phyloP scores from a whole-genome alignment of 2,113 vertebrate species.

The Choloepus hoffmanni region DNA sequence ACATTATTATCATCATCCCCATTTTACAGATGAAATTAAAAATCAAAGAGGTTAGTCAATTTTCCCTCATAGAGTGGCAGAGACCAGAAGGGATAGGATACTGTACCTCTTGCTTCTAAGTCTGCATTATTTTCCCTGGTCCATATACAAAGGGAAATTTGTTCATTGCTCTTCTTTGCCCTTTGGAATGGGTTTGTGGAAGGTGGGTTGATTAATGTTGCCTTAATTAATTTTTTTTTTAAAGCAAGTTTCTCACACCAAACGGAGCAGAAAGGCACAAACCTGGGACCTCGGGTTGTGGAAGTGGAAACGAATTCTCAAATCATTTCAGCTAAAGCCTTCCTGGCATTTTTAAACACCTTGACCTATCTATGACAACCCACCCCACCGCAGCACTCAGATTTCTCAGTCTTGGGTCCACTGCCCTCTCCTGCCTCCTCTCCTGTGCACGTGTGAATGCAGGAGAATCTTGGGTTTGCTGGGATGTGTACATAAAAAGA shows the following conservation, averaged over 20 bases:
- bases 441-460: neutral
- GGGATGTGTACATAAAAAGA: neutral
- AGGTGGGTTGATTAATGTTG: neutral
- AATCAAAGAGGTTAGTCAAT: neutral
- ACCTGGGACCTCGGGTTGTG: neutral
- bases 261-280: neutral
- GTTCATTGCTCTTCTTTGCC: neutral
- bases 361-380: neutral
- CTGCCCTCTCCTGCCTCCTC: neutral
- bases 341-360: neutral
- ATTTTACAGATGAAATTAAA: constrained; percentile 11
- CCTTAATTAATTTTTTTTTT: neutral
- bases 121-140: neutral
- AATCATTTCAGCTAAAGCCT: neutral
- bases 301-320: neutral
- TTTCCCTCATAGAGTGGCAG: neutral
- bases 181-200: constrained; percentile 51
- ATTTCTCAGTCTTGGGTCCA: neutral
- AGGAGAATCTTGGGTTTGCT: neutral
- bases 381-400: neutral
- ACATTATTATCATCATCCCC: neutral
- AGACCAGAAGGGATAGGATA: neutral
- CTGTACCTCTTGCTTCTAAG: neutral
- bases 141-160: neutral
- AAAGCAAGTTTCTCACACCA: neutral